These are phyloP conservation scores for Nemopilema nomurai DNA, from an alignment of 30 jellyfish, hydroid and myxozoan species.

Conservation along the genomic window DNA sequence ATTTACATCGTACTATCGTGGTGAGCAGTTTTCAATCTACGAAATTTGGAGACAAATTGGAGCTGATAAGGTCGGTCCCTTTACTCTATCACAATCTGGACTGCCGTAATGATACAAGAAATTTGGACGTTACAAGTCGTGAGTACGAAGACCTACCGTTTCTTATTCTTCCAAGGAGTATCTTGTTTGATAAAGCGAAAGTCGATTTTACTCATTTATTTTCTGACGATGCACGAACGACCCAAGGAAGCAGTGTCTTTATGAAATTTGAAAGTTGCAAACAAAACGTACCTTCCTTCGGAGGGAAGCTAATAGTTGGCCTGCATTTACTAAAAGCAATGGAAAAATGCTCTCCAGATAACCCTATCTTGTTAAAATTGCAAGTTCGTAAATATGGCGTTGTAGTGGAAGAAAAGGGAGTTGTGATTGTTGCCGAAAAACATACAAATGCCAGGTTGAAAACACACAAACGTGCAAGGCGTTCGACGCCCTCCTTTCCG, in stretches of 20 bases:
- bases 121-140: neutral
- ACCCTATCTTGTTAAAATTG: conserved; percentile 11
- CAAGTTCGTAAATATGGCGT: conserved; percentile 1
- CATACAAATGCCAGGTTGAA: neutral
- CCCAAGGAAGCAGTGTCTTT: neutral
- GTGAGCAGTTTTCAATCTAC: conserved; percentile 32
- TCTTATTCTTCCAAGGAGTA: conserved; percentile 27
- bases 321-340: conserved; percentile 1
- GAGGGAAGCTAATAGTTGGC: neutral
- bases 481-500: conserved; percentile 39
- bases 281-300: neutral
- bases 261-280: conserved; percentile 25
- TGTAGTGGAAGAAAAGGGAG: conserved; percentile 5
- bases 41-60: conserved; percentile 5
- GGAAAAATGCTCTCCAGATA: conserved; percentile 1
- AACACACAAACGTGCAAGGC: conserved; percentile 28
- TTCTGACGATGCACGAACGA: neutral
- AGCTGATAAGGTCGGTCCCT: conserved; percentile 48
- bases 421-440: neutral
- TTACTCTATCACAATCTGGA: conserved; percentile 6
- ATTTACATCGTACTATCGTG: neutral
- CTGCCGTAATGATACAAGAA: conserved; percentile 21
- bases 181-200: conserved; percentile 1
- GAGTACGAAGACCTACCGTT: neutral
- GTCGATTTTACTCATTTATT: conserved; percentile 12